Percentiles rank a stretch among this genome's conserved stretches.
These are phyloP conservation scores for Chloebia gouldiae DNA, from an alignment of 2,113 vertebrate species.

Conservation along the genomic window DNA sequence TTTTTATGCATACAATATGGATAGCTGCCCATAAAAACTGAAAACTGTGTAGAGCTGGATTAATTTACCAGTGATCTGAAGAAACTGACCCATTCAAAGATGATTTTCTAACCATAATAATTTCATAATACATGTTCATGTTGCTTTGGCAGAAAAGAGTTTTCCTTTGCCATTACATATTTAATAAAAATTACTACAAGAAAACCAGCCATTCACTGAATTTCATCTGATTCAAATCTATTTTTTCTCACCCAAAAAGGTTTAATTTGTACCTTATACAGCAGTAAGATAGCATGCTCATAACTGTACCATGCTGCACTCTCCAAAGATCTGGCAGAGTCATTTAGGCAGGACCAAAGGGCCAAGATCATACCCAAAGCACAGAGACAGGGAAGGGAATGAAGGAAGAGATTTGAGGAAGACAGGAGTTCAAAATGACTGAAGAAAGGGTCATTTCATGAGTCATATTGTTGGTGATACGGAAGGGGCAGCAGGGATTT, in stretches of 20 bases:
- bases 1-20: not conserved
- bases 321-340: not conserved
- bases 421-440: not conserved
- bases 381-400: not conserved
- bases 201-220: not conserved
- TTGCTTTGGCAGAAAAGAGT: not conserved
- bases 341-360: not conserved
- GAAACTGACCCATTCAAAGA: not conserved
- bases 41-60: not conserved
- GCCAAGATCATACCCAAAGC: not conserved
- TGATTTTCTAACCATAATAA: not conserved
- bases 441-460: not conserved
- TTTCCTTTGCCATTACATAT: not conserved
- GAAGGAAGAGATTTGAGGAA: not conserved
- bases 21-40: not conserved
- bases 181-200: not conserved
- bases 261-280: not conserved
- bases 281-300: not conserved
- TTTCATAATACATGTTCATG: not conserved
- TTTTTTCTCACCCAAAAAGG: not conserved
- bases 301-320: not conserved
- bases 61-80: not conserved
- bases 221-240: not conserved
- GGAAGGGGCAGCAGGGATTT: not conserved
- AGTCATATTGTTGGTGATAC: not conserved